Base-by-base conservation (phyloP, 2,797 vertebrate species). In the Rhynchonycteris naso region DNA sequence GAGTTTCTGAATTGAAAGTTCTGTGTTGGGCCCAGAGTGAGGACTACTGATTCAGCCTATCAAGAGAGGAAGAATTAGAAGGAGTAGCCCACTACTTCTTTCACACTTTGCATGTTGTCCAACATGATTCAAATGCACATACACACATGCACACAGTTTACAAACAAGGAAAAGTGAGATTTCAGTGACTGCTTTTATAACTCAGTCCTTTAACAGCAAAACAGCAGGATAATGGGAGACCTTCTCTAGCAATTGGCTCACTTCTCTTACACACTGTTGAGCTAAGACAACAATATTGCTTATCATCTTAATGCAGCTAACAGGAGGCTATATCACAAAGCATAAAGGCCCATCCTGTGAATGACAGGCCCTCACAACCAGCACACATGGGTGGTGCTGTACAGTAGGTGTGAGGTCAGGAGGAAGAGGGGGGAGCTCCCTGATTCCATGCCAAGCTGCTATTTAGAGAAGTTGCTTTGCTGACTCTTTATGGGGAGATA, bases 1-100 rank as follows among this genome's bases (percentile, higher is more conserved):
- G 79, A 94, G 63, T 65, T 72, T 93, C 71, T 90, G 43, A 94
- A 28, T 47, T 33, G n/a, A 69, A 50, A 54, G 35, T 58, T 63
- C n/a, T 93, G 4, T n/a, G 5, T 79, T 65, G 38, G 10, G 43
- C 11, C 38, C 24, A 63, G 52, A 9, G 14, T 68, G 30, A 69
- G 56, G 84, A 86, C 52, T 35, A 28, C 0, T 54, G 9, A 15
- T n/a, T 82, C 65, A 59, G 43, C 47, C 58, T 81, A 30, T 54
- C 2, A 3, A 21, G 52, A 61, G 19, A 84, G 59, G 30, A 52
- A 84, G 59, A 82, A 82, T 71, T 78, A 88, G 18, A 84, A 84
- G 14, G 50, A 94, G 4, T 52, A 35, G 61, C 56, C 15, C 4
- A 21, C 14, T 33, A 15, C 6, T 82, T 4, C 30, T 68, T 76